Evolutionary conservation across 2,113 vertebrate species (phyloP), one percentile per base, ranked within the genome.

Genomic region (Chascanopsetta lugubris): DNA sequence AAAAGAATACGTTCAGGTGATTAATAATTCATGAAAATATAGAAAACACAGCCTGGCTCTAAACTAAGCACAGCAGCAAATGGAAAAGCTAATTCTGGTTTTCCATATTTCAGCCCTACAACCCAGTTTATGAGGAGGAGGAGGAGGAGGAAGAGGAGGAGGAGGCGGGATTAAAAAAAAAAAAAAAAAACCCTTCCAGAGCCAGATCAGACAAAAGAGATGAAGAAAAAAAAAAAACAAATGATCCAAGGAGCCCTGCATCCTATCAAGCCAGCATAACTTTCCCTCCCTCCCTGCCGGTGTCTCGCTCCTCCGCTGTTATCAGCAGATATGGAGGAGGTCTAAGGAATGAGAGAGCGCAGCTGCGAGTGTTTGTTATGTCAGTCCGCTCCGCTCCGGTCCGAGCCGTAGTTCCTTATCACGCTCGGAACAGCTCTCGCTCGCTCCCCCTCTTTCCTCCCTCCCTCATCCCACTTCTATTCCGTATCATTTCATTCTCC

Each of bases 351-450:
- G 82, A 87, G 76, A 81, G 51, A 63, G 66, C 69, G 72, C 83
- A 88, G 83, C 89, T 87, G 87, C 71, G 36, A 80, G 69, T 63
- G 82, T 85, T 88, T 88, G 77, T 86, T 77, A 76, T 86, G 80
- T 85, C 83, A 82, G 80, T 74, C 83, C 45, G 80, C 69, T 74
- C 83, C 45, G 80, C 69, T 75, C 69, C 46, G 60, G 74, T 59
- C 67, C 18, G 67, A 66, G 62, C 65, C 75, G 6, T 42, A 42
- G 38, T 75, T 75, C 82, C 69, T 66, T 87, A 89, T 90, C 89
- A 50, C 77, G 66, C 76, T 85, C 84, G 74, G 86, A 85, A 85
- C 74, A 51, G 69, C 67, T 77, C 66, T 60, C 9, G 62, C 85
- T 43, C 83, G 62, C 42, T 72, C 75, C 74, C 82, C 67, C 85